Conservation (phyloP, 2,888 invertebrate species). For the Argynnis bischoffii region DNA sequence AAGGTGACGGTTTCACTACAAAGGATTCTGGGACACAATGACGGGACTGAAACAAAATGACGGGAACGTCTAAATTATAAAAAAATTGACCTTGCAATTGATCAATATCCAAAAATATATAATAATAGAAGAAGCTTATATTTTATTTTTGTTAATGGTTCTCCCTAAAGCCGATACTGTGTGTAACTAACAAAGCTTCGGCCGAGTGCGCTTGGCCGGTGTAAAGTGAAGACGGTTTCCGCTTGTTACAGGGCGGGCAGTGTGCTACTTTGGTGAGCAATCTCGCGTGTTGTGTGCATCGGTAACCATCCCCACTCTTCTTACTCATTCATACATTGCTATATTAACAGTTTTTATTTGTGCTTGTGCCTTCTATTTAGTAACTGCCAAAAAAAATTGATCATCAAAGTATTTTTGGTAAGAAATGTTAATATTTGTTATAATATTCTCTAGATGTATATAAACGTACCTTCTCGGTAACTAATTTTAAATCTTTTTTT, state of each 20-base stretch:
- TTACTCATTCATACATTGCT: conserved; percentile 81
- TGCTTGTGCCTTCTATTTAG: conserved; percentile 62
- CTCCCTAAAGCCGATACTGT: conserved; percentile 10
- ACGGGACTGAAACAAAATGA: background rate
- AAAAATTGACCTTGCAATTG: background rate
- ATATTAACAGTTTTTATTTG: conserved; percentile 66
- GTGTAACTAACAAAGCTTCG: conserved; percentile 36
- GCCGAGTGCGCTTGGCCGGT: conserved; percentile 44
- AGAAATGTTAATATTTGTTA: background rate
- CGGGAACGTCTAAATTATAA: background rate
- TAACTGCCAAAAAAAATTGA: conserved; percentile 14
- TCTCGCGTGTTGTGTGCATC: conserved; percentile 97
- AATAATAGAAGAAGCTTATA: background rate
- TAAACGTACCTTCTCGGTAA: background rate
- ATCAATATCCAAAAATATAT: background rate
- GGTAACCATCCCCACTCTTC: conserved; percentile 93
- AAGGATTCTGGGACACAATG: no score
- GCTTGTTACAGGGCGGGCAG: conserved; percentile 92
- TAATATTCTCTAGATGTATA: no score
- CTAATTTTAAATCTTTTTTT: background rate
- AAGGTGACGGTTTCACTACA: background rate
- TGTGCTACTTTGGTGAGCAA: conserved; percentile 97
- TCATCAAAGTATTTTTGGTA: background rate
- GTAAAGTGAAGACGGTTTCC: conserved; percentile 68
- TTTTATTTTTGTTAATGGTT: no score